These are phyloP conservation scores for Plumapathes pennacea DNA, from an alignment of 92 coral and sea anemone genomes.

Conservation along the genomic window DNA sequence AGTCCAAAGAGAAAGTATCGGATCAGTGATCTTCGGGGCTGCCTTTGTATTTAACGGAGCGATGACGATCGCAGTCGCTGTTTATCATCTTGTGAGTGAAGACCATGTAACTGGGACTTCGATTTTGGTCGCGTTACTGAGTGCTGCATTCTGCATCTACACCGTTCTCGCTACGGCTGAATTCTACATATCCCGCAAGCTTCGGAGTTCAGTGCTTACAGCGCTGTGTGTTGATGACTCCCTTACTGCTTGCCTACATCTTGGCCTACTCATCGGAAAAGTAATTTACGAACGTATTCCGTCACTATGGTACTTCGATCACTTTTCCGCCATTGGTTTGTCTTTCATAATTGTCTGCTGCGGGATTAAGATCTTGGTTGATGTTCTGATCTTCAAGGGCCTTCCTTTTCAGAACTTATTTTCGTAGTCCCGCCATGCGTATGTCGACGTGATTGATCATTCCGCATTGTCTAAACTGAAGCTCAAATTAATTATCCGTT, in stretches of 20 bases:
- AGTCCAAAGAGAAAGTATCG: slow-evolving; percentile 1
- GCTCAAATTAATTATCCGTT: too few relatives aligned
- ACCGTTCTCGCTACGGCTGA: background rate
- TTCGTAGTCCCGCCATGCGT: too few relatives aligned
- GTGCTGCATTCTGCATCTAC: background rate
- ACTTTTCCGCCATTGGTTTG: slow-evolving; percentile 1
- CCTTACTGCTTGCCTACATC: background rate
- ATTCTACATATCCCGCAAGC: background rate
- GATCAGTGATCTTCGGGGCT: slow-evolving; percentile 12
- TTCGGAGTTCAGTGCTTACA: slow-evolving; percentile 5
- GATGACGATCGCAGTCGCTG: background rate
- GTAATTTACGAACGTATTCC: background rate
- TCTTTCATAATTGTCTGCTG: background rate
- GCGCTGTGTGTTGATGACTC: slow-evolving; percentile 13
- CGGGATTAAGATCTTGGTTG: slow-evolving; percentile 13
- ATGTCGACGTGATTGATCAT: too few relatives aligned
- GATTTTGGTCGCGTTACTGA: background rate
- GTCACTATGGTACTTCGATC: slow-evolving; percentile 9
- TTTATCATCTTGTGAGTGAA: background rate
- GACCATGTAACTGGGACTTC: background rate
- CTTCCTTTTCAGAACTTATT: slow-evolving; percentile 7
- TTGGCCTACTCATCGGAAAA: slow-evolving; percentile 2
- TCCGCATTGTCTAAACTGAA: too few relatives aligned
- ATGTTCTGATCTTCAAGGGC: slow-evolving; percentile 10
- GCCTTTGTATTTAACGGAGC: background rate